Evolutionary conservation across 1,140 invertebrate genomes (phyloP).

Genomic region (Bombus pyrosoma): DNA sequence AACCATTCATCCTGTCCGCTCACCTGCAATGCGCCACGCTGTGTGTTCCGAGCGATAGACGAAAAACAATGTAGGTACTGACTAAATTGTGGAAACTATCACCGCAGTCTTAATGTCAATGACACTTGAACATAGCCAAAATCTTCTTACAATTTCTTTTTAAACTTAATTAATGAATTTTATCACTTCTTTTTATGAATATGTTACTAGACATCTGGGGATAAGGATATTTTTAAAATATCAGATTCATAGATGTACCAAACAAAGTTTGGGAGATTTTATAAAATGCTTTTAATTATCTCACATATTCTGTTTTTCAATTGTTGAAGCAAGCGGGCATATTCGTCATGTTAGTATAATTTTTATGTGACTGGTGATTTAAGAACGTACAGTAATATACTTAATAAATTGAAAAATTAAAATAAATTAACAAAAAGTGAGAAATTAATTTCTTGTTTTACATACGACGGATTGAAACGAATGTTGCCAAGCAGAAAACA

Average conservation of each 20-base stretch:
- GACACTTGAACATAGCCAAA: neutral
- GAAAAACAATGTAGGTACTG: neutral
- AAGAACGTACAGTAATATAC: too few relatives aligned
- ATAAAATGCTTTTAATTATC: neutral
- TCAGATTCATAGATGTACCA: too few relatives aligned
- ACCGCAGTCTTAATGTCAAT: neutral
- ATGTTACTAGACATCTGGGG: neutral
- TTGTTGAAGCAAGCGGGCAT: neutral
- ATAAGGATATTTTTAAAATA: neutral
- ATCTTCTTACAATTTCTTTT: neutral
- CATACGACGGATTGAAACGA: neutral
- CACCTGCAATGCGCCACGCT: conserved; percentile 78
- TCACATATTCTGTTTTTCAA: neutral
- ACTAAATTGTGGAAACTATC: conserved; percentile 21
- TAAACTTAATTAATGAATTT: neutral
- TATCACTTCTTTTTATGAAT: neutral
- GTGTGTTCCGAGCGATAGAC: conserved; percentile 65
- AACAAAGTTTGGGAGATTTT: neutral
- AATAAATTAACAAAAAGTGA: neutral
- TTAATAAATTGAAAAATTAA: neutral
- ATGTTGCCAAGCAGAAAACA: conserved; percentile 57
- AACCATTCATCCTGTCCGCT: conserved; percentile 79
- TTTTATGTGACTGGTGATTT: neutral
- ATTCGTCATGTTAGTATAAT: neutral
- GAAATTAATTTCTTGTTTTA: neutral